Evolutionary conservation across 2,797 vertebrate genomes (phyloP), one percentile per base, ranked within the genome.

Genomic region (Cephalopachus bancanus): DNA sequence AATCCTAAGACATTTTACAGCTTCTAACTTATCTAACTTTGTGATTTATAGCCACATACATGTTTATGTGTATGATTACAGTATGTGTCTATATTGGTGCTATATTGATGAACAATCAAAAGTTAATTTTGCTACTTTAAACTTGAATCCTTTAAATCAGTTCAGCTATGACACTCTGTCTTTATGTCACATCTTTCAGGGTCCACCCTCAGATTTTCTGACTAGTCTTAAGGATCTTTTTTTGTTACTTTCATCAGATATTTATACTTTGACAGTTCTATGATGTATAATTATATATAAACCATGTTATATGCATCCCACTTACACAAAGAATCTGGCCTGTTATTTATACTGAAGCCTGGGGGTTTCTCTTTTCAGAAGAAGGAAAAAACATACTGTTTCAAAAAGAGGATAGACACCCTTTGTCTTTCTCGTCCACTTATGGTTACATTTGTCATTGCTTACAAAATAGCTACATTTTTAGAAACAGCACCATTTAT

Each of bases 1-100:
- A 86, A 91, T 51, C 51, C 14, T 15, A 80, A 81, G 71, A 28
- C 33, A 22, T 83, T 91, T 95, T 92, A 16, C 83, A 57, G 85
- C 76, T 96, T 88, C 74, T 79, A 24, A 87, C 84, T 96, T 92
- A 93, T 91, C 57, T 75, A 80, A 83, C 74, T 59, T 94, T 83
- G 30, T 90, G 83, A 95, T 88, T 92, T 83, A 90, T 88, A 93
- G 86, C 26, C 79, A 89, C 24, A 26, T n/a, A 74, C 86, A 72
- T 74, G 9, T 85, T 93, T 92, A 19, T 60, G 53, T 90, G 30
- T 78, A n/a, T 65, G 71, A 72, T n/a, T 95, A 49, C 67, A 83
- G 6, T 85, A 84, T 94, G 94, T 78, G 12, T 93, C 87, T 95
- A 1, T 84, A 37, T 88, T 89, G 55, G 16, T 89, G 22, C 74